phyloP scores from a whole-genome alignment of 2,888 invertebrate genomes.

The Drosophila pegasa region DNA sequence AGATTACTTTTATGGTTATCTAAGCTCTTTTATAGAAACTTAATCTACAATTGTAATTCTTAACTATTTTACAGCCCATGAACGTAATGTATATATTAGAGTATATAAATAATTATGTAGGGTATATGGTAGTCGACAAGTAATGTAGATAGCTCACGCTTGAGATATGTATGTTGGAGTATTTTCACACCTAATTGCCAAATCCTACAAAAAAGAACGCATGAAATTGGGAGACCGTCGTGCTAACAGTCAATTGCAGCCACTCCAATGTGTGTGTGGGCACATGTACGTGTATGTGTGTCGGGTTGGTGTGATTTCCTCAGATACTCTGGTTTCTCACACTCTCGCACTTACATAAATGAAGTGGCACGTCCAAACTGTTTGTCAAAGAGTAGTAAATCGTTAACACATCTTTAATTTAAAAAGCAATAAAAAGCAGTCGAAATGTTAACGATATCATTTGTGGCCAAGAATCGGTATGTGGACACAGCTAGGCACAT shows the following conservation, averaged over 20 bases:
- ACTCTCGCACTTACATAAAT: constrained; percentile 16
- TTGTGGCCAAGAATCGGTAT: constrained; percentile 2
- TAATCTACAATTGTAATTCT: no score
- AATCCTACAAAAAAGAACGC: constrained; percentile 23
- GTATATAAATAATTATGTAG: not conserved
- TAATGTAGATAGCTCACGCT: not conserved
- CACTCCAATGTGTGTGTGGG: not conserved
- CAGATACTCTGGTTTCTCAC: constrained; percentile 24
- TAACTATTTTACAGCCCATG: no score
- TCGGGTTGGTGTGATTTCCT: constrained; percentile 11
- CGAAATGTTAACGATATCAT: constrained; percentile 25
- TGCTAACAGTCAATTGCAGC: constrained; percentile 16
- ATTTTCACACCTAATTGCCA: constrained; percentile 34
- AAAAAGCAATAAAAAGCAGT: constrained; percentile 24
- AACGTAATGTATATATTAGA: no score
- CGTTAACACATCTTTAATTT: constrained; percentile 44
- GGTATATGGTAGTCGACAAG: not conserved
- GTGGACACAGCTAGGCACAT: not conserved
- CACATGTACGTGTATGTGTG: not conserved
- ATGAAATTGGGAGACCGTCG: constrained; percentile 20
- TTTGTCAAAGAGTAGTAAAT: constrained; percentile 31
- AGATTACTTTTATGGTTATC: no score
- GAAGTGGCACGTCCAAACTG: constrained; percentile 22
- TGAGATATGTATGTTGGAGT: constrained; percentile 1
- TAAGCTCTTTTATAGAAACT: no score